phyloP scores from a whole-genome alignment of 2,113 vertebrate genomes.

The Mus spicilegus region DNA sequence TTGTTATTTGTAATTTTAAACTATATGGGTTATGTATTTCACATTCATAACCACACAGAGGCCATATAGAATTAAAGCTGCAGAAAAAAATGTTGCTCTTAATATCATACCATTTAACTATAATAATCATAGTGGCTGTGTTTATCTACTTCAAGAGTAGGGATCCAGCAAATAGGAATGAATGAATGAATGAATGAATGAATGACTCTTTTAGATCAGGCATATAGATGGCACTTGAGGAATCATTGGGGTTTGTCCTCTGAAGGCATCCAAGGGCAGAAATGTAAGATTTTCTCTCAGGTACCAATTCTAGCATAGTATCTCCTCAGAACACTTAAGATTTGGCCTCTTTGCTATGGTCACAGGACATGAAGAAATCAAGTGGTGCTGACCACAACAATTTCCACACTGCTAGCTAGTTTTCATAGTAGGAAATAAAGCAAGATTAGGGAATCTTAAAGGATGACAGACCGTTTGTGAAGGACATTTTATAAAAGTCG shows the following conservation, averaged over 20 bases:
- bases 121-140: neutral
- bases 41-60: neutral
- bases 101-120: constrained; percentile 35
- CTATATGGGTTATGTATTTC: constrained; percentile 2
- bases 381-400: neutral
- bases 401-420: neutral
- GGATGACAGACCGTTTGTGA: neutral
- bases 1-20: neutral
- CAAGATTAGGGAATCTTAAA: neutral
- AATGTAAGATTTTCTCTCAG: neutral
- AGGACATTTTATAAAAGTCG: neutral
- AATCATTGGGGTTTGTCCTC: neutral
- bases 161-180: neutral
- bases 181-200: neutral
- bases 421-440: constrained; percentile 20
- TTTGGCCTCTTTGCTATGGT: neutral
- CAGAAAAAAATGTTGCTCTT: constrained; percentile 22
- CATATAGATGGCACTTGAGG: neutral
- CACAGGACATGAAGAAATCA: neutral
- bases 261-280: neutral
- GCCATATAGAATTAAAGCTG: neutral
- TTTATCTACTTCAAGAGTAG: neutral
- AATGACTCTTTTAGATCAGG: neutral
- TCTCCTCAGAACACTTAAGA: neutral
- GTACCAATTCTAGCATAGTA: neutral